Conservation (phyloP, 30 jellyfish, hydroid and myxozoan species). For the Rhopilema esculentum region DNA sequence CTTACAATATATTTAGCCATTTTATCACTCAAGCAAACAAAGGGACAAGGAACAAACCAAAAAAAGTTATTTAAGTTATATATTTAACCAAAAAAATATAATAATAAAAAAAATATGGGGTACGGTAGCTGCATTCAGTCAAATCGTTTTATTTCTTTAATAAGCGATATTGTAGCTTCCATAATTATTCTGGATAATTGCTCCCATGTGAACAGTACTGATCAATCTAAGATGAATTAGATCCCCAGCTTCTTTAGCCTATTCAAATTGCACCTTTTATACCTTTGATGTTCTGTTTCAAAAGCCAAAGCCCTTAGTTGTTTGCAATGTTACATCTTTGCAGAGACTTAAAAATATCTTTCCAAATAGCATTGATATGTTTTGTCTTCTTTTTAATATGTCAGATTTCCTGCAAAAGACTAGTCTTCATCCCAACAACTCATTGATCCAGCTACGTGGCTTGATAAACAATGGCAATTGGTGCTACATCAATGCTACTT, state of each 20-base stretch:
- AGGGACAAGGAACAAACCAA: neutral
- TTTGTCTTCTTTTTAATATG: neutral
- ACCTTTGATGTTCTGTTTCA: too few species aligned
- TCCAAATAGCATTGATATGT: too few species aligned
- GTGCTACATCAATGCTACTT: constrained; percentile 98
- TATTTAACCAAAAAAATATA: too few species aligned
- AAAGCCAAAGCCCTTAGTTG: too few species aligned
- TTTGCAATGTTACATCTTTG: too few species aligned
- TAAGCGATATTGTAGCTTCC: neutral
- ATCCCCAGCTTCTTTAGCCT: too few species aligned
- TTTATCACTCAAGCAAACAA: neutral
- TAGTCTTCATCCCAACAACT: constrained; percentile 17
- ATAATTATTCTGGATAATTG: neutral
- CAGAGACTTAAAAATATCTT: too few species aligned
- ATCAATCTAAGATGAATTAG: too few species aligned
- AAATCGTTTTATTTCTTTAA: neutral
- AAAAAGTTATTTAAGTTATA: too few species aligned
- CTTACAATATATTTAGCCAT: neutral
- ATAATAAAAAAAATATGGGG: neutral
- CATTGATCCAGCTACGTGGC: constrained; percentile 86
- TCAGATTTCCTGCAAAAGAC: constrained; percentile 61
- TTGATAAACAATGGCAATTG: constrained; percentile 93
- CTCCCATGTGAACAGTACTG: too few species aligned
- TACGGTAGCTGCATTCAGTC: neutral
- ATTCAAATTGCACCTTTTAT: too few species aligned